These are phyloP conservation scores for Heliconius himera DNA, from an alignment of 1,140 invertebrate species.

Conservation along the genomic window DNA sequence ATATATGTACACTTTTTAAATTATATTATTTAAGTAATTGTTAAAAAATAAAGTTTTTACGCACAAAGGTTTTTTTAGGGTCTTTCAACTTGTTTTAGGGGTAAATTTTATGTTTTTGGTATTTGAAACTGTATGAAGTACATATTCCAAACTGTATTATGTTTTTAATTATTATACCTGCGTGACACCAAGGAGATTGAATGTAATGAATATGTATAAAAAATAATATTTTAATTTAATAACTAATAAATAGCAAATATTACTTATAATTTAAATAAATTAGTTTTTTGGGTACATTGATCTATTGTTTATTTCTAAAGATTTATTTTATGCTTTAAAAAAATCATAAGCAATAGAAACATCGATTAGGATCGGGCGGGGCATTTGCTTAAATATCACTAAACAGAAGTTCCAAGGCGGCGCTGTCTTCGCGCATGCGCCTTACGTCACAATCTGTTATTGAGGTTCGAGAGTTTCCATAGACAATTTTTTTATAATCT, in stretches of 20 bases:
- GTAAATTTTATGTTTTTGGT: too few relatives aligned
- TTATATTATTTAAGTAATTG: too few relatives aligned
- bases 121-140: too few relatives aligned
- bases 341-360: neutral
- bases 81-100: too few relatives aligned
- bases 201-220: too few relatives aligned
- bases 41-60: too few relatives aligned
- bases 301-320: neutral
- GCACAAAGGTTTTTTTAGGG: too few relatives aligned
- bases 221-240: neutral
- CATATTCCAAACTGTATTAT: too few relatives aligned
- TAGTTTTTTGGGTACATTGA: neutral
- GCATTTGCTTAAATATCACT: conserved; percentile 5
- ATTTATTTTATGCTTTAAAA: neutral
- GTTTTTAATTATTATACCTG: too few relatives aligned
- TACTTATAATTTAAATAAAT: too few relatives aligned
- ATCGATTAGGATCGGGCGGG: conserved; percentile 23
- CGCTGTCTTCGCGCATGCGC: conserved; percentile 66
- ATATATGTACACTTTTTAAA: too few relatives aligned
- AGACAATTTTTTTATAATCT: conserved; percentile 69
- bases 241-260: neutral
- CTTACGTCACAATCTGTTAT: conserved; percentile 26
- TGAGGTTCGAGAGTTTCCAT: conserved; percentile 45
- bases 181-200: too few relatives aligned
- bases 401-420: conserved; percentile 33